Evolutionary conservation across 2,888 invertebrate species (phyloP).

Genomic region (Drosophila birchii): DNA sequence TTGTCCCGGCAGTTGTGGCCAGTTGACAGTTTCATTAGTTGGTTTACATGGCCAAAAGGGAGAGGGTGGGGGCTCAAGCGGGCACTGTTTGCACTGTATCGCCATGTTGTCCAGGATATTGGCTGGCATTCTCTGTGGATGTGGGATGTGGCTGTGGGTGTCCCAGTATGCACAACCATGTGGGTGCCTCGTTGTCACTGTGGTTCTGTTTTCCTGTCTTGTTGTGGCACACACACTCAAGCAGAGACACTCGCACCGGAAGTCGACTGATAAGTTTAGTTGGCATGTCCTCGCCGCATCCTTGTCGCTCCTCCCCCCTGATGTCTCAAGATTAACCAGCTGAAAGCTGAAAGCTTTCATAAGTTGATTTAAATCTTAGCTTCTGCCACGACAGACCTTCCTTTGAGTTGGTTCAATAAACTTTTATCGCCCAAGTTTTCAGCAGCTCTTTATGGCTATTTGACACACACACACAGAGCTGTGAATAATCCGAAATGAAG

Average conservation of each 20-base stretch:
- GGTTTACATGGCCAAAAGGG: slow-evolving; percentile 68
- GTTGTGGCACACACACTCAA: slow-evolving; percentile 48
- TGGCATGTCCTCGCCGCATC: slow-evolving; percentile 52
- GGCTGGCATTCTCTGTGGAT: slow-evolving; percentile 56
- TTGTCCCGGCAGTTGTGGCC: slow-evolving; percentile 59
- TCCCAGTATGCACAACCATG: slow-evolving; percentile 15
- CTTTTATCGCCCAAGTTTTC: slow-evolving; percentile 19
- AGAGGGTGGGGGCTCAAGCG: slow-evolving; percentile 8
- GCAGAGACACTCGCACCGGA: slow-evolving; percentile 52
- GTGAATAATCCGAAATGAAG: neutral
- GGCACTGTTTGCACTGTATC: slow-evolving; percentile 74
- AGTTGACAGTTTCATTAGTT: slow-evolving; percentile 80
- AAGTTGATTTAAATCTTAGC: slow-evolving; percentile 74
- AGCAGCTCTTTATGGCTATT: neutral
- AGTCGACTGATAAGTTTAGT: slow-evolving; percentile 72
- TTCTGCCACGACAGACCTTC: slow-evolving; percentile 18
- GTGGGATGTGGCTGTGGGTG: slow-evolving; percentile 20
- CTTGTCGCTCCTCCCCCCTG: neutral
- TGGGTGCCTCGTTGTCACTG: slow-evolving; percentile 28
- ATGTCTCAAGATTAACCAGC: slow-evolving; percentile 24
- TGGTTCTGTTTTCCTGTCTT: slow-evolving; percentile 47
- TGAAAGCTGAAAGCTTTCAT: slow-evolving; percentile 68
- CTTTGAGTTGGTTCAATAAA: slow-evolving; percentile 3
- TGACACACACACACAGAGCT: neutral
- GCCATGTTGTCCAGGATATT: slow-evolving; percentile 78